phyloP scores from a whole-genome alignment of 2,797 vertebrate genomes.

The Tolypeutes matacus region DNA sequence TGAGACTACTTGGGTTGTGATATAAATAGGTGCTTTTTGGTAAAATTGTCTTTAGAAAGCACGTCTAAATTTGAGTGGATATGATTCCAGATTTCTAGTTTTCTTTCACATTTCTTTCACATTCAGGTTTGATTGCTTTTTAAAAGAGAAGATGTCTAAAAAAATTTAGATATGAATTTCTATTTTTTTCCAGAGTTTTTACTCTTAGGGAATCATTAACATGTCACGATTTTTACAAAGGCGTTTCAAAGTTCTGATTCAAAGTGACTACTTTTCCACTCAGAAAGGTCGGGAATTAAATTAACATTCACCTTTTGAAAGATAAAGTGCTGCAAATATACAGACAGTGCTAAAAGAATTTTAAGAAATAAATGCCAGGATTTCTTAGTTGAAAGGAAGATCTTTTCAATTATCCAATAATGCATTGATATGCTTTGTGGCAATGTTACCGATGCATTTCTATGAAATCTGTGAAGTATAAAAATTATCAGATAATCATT shows the following conservation, averaged over 20 bases:
- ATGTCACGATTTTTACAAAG: neutral
- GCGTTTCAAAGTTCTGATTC: slow-evolving; percentile 43
- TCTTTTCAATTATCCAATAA: neutral
- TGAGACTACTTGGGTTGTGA: neutral
- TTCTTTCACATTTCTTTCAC: neutral
- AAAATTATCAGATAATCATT: slow-evolving; percentile 55
- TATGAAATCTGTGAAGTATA: neutral
- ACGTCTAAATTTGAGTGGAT: neutral
- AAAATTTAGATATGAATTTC: neutral
- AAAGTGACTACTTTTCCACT: neutral
- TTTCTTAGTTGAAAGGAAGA: neutral
- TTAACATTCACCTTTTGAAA: neutral
- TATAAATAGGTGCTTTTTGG: neutral
- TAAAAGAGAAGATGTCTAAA: neutral
- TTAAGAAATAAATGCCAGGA: neutral
- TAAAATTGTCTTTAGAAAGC: neutral
- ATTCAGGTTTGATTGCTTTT: neutral
- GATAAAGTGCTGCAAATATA: neutral
- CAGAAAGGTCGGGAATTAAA: slow-evolving; percentile 25
- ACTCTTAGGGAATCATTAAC: neutral
- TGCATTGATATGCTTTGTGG: neutral
- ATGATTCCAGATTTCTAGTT: neutral
- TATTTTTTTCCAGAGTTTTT: neutral
- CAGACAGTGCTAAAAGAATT: neutral
- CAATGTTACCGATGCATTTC: neutral